Base-by-base conservation (phyloP, 1,140 invertebrate species). In the Bombus terrestris region DNA sequence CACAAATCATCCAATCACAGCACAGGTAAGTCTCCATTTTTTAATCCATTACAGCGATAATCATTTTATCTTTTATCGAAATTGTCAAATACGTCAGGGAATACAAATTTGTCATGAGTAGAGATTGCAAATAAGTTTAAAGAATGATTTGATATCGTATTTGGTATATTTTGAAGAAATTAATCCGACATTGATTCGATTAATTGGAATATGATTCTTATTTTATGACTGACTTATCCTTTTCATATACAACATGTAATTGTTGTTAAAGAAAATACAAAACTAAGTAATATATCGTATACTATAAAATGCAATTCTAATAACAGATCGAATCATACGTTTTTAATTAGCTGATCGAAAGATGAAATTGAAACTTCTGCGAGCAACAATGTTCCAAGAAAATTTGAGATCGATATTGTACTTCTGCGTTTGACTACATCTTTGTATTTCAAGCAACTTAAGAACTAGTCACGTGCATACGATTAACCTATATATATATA, bases 1-100 rank as follows among this genome's bases (percentile, higher is more conserved):
- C 47, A 74, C 90, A 1, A 92, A 90, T 77, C 93, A 94, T 92
- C 92, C 93, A 41, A 92, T 93, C 81, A 94, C 94, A 53, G 94
- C 94, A 64, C 93, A 94, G 92, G 94, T 95, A 92, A 92, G 79
- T 82, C 57, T 79, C 53, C 43, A 39, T 62, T 66, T 32, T 62
- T 32, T 37, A 74, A 69, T 13, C 13, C 8, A 37, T 32, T 13
- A 10, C 10, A 75, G 15, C 53, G 79, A 53, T 76, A 71, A 79
- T 47, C 47, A 5, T 43, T 18, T 41, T 18, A 18, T 41, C 39
- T 41, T 25, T 28, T 41, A 28, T 62, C 35, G 25, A 39, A n/a
- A 37, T 28, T 8, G 5, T 13, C 0, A 72, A 35, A n/a, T 4
- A 9, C 10, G 25, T n/a, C 25, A 4, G 12, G 9, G 15, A 15